phyloP scores from a whole-genome alignment of 2,797 vertebrate species.

The Myripristis murdjan region DNA sequence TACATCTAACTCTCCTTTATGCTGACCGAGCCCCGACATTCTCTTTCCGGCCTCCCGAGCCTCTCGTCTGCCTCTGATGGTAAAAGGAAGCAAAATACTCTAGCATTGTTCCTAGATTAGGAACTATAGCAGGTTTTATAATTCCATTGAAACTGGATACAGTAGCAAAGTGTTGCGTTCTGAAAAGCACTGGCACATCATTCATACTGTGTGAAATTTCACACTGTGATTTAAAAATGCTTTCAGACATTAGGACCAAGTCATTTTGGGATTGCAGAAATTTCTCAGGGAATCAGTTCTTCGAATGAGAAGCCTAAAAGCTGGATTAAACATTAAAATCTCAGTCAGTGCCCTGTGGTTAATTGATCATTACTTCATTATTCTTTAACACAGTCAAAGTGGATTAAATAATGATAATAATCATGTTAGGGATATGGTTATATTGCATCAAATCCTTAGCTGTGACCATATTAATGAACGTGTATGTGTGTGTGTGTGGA shows the following conservation, averaged over 20 bases:
- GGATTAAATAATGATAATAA: constrained; percentile 69
- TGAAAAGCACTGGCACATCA: neutral
- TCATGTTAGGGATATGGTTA: constrained; percentile 52
- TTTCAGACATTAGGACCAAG: neutral
- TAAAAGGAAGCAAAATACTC: neutral
- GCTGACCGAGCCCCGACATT: no score
- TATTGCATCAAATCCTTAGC: constrained; percentile 51
- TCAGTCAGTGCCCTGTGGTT: constrained; percentile 33
- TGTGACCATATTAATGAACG: constrained; percentile 47
- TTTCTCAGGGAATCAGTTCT: constrained; percentile 12
- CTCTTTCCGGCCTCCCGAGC: no score
- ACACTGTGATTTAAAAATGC: no score
- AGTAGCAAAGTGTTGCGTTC: no score
- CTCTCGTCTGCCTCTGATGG: no score
- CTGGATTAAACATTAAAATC: constrained; percentile 25
- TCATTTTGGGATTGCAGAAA: neutral
- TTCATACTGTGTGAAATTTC: neutral
- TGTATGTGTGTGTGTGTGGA: constrained; percentile 12
- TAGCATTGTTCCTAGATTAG: neutral
- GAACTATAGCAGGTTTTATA: neutral
- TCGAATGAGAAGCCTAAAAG: neutral
- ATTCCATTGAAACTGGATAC: neutral
- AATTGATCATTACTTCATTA: constrained; percentile 55
- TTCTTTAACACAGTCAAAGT: constrained; percentile 53
- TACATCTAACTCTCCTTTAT: no score